Evolutionary conservation across 2,797 vertebrate species (phyloP), one percentile per base, ranked within the genome.

Genomic region (Setipinna tenuifilis): DNA sequence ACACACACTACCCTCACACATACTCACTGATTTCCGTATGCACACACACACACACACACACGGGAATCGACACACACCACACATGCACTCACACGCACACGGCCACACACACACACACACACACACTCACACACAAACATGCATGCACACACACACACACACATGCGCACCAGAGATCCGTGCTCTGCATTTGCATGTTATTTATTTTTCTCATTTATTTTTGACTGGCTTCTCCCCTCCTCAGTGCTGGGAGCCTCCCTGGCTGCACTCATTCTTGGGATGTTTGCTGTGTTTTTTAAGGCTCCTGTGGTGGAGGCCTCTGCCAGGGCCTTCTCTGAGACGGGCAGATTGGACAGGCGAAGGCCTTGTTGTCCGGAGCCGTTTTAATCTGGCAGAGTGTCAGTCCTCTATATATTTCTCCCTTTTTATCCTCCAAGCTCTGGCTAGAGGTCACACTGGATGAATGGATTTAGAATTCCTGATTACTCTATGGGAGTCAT

Each of bases 221-320:
- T 88, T 85, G 78, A 84, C 6, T 35, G 0, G 0, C 16, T 41
- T 41, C 31, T 75, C 14, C 28, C 6, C 58, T 19, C 3, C 90
- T 90, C 87, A 83, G 78, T 78, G 87, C 85, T 90, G 23, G 91
- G 93, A 91, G 91, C 90, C 93, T 91, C 50, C 90, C 88, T 87
- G 87, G 83, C 54, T 78, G 21, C 48, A 84, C 83, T 85, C 85
- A 87, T 91, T 90, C 91, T 87, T 83, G 86, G 87, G 89, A 92
- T 92, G 88, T 92, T 93, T 92, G 81, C 91, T 57, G 75, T 84
- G 85, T 92, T 91, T 90, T 65, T n/a, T 11, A 44, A 83, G 46
- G 84, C 75, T 84, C 88, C 85, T 90, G 90, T 87, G 93, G 93
- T 92, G 92, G 83, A 85, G 83, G 16, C 84, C 71, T 84, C 87